A percentile compares a stretch with the other conserved stretches of the same genome.
phyloP scores from a whole-genome alignment of 2,888 invertebrate species.

The Celastrina argiolus region DNA sequence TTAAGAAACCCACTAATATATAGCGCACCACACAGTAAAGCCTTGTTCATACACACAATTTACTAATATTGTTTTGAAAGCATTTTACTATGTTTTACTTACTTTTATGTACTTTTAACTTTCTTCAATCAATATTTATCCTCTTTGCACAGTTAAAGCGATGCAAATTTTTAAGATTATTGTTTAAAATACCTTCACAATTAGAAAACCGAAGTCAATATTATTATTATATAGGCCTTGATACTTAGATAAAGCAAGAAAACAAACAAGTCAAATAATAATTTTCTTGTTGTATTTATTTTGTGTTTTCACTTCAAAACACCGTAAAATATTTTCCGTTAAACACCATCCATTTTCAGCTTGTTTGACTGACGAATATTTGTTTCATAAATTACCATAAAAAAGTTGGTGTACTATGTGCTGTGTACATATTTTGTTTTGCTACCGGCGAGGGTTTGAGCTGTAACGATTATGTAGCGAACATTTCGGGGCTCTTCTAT shows the following conservation, averaged over 20 bases:
- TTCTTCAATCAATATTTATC: too few species aligned
- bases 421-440: constrained; percentile 5
- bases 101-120: too few species aligned
- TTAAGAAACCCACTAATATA: constrained; percentile 9
- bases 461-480: constrained; percentile 11
- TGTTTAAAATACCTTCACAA: too few species aligned
- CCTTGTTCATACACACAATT: background rate
- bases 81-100: too few species aligned
- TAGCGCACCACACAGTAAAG: background rate
- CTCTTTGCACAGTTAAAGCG: too few species aligned
- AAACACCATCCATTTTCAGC: background rate
- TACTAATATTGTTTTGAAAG: too few species aligned
- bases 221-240: too few species aligned
- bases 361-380: constrained; percentile 13
- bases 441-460: background rate
- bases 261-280: background rate
- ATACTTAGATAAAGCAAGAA: too few species aligned
- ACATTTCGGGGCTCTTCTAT: constrained; percentile 6
- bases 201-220: too few species aligned
- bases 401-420: constrained; percentile 7
- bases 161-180: too few species aligned
- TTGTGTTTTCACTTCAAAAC: background rate
- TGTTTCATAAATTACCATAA: constrained; percentile 17
- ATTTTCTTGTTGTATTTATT: background rate
- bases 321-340: background rate